phyloP scores from a whole-genome alignment of 2,113 vertebrate genomes.

The Eclectus roratus region DNA sequence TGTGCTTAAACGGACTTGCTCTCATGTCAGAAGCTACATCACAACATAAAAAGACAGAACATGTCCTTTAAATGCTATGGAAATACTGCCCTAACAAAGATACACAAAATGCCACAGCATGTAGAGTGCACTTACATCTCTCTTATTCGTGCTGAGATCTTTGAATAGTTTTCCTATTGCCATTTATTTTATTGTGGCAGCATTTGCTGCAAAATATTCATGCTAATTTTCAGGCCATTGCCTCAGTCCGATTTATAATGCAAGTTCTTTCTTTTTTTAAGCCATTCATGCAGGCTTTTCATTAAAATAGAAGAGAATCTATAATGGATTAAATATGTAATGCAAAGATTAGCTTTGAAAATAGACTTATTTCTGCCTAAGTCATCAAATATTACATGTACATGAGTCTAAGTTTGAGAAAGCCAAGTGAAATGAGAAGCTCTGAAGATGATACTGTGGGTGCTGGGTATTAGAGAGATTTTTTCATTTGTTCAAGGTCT shows the following conservation, averaged over 20 bases:
- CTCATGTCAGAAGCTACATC: background rate
- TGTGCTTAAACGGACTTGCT: background rate
- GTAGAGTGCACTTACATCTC: background rate
- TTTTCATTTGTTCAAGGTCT: background rate
- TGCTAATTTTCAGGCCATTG: slow-evolving; percentile 35
- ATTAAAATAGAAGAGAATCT: slow-evolving; percentile 55
- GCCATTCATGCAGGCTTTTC: slow-evolving; percentile 25
- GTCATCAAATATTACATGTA: slow-evolving; percentile 50
- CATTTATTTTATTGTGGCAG: background rate
- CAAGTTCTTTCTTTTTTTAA: slow-evolving; percentile 17
- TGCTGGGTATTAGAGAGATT: background rate
- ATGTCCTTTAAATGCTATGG: background rate
- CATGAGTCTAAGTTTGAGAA: slow-evolving; percentile 4
- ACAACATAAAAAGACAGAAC: background rate
- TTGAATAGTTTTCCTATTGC: background rate
- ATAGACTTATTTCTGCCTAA: slow-evolving; percentile 53
- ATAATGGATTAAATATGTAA: slow-evolving; percentile 51
- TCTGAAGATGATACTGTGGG: background rate
- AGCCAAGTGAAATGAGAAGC: slow-evolving; percentile 22
- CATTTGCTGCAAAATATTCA: slow-evolving; percentile 4
- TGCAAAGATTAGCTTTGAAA: slow-evolving; percentile 62
- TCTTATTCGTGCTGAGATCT: background rate
- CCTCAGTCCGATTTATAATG: background rate
- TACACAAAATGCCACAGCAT: background rate
- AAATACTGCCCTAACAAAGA: background rate